A percentile compares a stretch with the other conserved stretches of the same genome.
phyloP scores from a whole-genome alignment of 2,113 vertebrate species.

The Callospermophilus lateralis region DNA sequence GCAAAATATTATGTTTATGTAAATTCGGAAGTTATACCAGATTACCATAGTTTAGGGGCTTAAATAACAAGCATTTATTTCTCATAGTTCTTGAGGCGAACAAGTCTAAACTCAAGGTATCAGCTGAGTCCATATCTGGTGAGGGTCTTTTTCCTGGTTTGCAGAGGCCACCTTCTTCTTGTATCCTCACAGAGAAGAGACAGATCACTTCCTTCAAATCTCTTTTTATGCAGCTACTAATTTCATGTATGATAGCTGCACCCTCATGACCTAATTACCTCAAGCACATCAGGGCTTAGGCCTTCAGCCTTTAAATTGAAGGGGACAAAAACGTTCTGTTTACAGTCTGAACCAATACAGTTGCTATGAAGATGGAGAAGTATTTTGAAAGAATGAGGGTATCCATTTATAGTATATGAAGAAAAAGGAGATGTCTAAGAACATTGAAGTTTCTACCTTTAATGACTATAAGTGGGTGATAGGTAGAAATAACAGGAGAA shows the following conservation, averaged over 20 bases:
- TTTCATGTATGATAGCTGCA: neutral
- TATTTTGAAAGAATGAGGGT: neutral
- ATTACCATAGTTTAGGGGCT: neutral
- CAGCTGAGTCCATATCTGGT: neutral
- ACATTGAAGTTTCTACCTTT: slow-evolving; percentile 24
- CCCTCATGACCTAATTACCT: neutral
- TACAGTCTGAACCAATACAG: neutral
- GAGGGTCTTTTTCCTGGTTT: neutral
- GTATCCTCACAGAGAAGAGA: neutral
- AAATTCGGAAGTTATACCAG: neutral
- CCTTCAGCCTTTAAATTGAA: neutral
- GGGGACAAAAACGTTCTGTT: neutral
- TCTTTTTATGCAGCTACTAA: neutral
- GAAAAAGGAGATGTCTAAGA: neutral
- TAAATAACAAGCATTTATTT: neutral
- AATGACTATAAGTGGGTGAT: neutral
- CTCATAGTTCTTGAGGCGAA: neutral
- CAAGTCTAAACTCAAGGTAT: neutral
- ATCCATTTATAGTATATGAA: neutral
- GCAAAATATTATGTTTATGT: neutral
- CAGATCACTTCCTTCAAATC: neutral
- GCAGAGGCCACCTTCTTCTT: neutral
- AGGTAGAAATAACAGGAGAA: slow-evolving; percentile 43
- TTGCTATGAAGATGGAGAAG: neutral
- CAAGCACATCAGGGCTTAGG: neutral